These are phyloP conservation scores for Drosophila neoperkinsi DNA, from an alignment of 2,888 invertebrate genomes.

Conservation along the genomic window DNA sequence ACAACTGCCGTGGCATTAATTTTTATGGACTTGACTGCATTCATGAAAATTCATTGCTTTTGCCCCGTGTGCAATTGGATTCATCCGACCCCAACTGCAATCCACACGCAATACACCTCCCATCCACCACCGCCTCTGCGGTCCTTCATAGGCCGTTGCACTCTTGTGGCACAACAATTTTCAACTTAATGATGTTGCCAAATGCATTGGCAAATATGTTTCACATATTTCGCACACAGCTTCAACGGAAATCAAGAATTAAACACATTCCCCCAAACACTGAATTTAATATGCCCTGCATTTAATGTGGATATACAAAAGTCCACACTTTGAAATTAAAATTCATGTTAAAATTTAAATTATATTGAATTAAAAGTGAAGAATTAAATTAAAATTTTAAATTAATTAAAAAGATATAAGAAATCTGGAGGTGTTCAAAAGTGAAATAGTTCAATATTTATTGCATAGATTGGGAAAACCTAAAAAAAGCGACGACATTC, in stretches of 20 bases:
- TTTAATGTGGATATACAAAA: background rate
- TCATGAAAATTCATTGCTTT: conserved; percentile 76
- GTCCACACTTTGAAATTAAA: background rate
- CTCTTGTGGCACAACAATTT: conserved; percentile 69
- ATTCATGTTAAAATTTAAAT: background rate
- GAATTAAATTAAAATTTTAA: background rate
- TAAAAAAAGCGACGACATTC: background rate
- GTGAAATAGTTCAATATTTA: background rate
- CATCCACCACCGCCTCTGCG: conserved; percentile 31
- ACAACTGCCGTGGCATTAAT: conserved; percentile 72
- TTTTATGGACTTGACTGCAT: conserved; percentile 81
- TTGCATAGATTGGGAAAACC: too few species aligned
- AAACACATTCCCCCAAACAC: background rate
- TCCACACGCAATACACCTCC: conserved; percentile 9
- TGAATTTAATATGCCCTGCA: conserved; percentile 32
- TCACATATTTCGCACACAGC: conserved; percentile 47
- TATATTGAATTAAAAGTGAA: background rate
- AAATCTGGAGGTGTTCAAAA: too few species aligned
- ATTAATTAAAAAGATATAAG: background rate
- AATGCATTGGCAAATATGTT: conserved; percentile 80
- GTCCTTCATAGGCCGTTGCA: conserved; percentile 77
- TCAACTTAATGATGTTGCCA: conserved; percentile 79
- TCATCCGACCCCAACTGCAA: conserved; percentile 20
- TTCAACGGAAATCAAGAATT: conserved; percentile 41
- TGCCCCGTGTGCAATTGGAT: conserved; percentile 36